These are phyloP conservation scores for Nephrotoma guestfalica DNA, from an alignment of 2,888 invertebrate genomes.

Conservation along the genomic window DNA sequence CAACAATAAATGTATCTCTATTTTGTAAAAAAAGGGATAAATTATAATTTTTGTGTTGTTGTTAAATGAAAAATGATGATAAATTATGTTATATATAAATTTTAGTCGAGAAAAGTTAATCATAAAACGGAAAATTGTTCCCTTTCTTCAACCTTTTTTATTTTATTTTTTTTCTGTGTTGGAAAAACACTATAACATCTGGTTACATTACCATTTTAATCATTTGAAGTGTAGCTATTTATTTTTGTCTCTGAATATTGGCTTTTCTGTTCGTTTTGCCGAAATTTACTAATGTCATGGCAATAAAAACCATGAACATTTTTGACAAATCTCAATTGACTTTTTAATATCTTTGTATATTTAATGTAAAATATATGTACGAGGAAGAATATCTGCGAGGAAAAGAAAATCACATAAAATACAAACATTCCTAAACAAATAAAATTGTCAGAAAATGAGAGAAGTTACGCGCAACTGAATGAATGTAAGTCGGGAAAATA, in stretches of 20 bases:
- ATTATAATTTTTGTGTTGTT: background rate
- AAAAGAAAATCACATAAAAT: background rate
- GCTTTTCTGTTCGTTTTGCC: background rate
- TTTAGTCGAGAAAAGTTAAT: background rate
- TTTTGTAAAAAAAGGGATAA: background rate
- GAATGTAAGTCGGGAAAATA: background rate
- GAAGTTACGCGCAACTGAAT: background rate
- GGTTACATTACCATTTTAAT: background rate
- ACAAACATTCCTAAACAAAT: background rate
- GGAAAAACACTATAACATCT: background rate
- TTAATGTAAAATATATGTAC: background rate
- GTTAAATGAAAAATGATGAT: background rate
- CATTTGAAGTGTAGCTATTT: background rate
- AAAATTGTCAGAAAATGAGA: background rate
- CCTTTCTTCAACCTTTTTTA: background rate
- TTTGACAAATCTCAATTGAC: background rate
- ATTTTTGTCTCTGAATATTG: background rate
- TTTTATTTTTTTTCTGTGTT: background rate
- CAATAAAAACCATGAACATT: background rate
- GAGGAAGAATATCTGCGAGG: background rate
- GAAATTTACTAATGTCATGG: background rate
- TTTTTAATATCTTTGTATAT: background rate
- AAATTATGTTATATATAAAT: background rate
- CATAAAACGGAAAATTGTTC: background rate
- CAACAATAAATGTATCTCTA: background rate